Percentiles rank a stretch among this genome's conserved stretches.
phyloP scores from a whole-genome alignment of 2,888 invertebrate species.

The Dusona sp. region DNA sequence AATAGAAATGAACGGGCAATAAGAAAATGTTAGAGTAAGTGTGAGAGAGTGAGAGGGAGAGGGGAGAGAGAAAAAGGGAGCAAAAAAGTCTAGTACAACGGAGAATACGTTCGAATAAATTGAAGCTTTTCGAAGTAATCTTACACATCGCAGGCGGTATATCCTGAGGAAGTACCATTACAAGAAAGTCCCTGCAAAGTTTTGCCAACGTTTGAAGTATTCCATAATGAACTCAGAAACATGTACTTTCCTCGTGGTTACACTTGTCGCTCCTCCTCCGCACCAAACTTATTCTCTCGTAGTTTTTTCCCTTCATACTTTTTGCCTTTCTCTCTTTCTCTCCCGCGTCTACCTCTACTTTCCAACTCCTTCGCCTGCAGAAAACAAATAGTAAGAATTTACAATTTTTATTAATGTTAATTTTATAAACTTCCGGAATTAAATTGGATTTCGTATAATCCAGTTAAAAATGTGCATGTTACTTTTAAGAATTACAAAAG shows the following conservation, averaged over 20 bases:
- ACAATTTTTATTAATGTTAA: neutral
- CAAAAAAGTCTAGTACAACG: neutral
- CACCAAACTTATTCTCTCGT: neutral
- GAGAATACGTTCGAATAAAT: neutral
- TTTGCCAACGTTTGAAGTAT: slow-evolving; percentile 4
- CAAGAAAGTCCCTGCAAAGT: slow-evolving; percentile 22
- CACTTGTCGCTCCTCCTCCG: slow-evolving; percentile 16
- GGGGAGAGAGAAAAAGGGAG: slow-evolving; percentile 2
- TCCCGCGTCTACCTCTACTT: neutral
- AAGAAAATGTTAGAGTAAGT: neutral
- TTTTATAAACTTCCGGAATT: neutral
- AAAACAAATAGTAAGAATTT: neutral
- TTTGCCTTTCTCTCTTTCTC: neutral
- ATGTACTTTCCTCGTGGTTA: slow-evolving; percentile 34
- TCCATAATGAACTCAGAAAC: slow-evolving; percentile 22
- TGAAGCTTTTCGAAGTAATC: neutral
- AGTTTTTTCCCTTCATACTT: neutral
- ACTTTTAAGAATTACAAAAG: too few relatives aligned
- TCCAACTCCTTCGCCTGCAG: neutral
- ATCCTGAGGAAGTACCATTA: slow-evolving; percentile 1
- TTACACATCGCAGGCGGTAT: neutral
- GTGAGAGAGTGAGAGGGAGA: slow-evolving; percentile 37
- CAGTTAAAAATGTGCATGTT: too few relatives aligned
- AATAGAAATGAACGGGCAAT: slow-evolving; percentile 48
- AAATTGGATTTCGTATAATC: too few relatives aligned